Evolutionary conservation across 2,888 invertebrate species (phyloP).

Genomic region (Cerastis rubricosa): DNA sequence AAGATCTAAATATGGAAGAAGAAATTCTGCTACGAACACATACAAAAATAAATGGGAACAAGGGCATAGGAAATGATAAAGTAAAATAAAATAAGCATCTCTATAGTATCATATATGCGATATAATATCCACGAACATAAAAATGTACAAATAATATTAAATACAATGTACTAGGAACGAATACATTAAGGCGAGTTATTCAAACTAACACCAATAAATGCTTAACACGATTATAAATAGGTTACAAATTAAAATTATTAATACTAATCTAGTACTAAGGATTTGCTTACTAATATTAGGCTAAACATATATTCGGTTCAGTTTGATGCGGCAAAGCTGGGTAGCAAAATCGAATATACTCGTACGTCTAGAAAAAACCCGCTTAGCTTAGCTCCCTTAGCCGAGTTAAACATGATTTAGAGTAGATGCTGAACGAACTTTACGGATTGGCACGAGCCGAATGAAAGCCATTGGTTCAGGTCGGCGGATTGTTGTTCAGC

Average conservation of each 20-base stretch:
- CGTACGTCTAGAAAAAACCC: neutral
- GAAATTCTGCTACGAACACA: neutral
- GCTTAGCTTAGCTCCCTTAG: neutral
- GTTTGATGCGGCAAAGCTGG: neutral
- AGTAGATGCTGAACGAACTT: neutral
- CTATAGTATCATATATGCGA: slow-evolving; percentile 40
- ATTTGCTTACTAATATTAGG: slow-evolving; percentile 32
- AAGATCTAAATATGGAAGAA: no score
- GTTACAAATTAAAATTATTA: slow-evolving; percentile 30
- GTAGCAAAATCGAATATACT: neutral
- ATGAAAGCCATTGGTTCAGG: neutral
- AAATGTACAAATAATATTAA: slow-evolving; percentile 52
- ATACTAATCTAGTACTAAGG: slow-evolving; percentile 31
- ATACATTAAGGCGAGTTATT: slow-evolving; percentile 51
- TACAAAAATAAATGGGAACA: neutral
- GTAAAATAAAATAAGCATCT: slow-evolving; percentile 34
- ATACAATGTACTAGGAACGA: slow-evolving; percentile 64
- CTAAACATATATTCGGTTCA: neutral
- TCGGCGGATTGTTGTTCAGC: neutral
- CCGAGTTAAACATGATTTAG: neutral
- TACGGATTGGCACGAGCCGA: neutral
- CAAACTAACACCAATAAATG: slow-evolving; percentile 48
- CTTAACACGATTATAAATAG: slow-evolving; percentile 43
- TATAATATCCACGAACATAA: slow-evolving; percentile 46
- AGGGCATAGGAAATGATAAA: neutral